phyloP scores from a whole-genome alignment of 2,797 vertebrate species.

The Telmatherina bonti region DNA sequence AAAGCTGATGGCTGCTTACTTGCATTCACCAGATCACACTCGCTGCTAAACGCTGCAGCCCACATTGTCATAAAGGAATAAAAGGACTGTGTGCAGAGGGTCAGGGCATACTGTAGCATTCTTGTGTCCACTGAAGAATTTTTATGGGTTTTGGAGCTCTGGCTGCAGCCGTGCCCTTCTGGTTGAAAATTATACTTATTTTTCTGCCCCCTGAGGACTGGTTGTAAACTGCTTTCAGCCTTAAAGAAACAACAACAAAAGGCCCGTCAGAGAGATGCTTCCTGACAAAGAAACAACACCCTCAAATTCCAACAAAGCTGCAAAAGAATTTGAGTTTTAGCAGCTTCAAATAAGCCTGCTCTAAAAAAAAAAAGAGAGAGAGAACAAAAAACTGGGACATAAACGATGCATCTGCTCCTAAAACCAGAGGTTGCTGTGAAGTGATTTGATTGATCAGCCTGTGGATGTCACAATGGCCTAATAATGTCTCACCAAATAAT shows the following conservation, averaged over 20 bases:
- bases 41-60: constrained; percentile 60
- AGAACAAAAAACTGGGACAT: background rate
- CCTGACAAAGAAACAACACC: constrained; percentile 76
- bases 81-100: constrained; percentile 53
- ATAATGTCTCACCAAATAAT: constrained; percentile 62
- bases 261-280: constrained; percentile 73
- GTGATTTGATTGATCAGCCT: constrained; percentile 49
- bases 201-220: constrained; percentile 67
- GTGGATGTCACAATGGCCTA: constrained; percentile 30
- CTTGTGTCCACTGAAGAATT: constrained; percentile 73
- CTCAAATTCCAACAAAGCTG: constrained; percentile 49
- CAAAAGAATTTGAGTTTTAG: constrained; percentile 1
- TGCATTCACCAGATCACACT: constrained; percentile 76
- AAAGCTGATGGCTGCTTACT: constrained; percentile 74
- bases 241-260: constrained; percentile 78
- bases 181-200: constrained; percentile 70
- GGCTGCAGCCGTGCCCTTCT: constrained; percentile 51
- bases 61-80: constrained; percentile 62
- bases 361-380: constrained; percentile 20
- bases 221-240: constrained; percentile 73
- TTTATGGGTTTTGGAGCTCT: constrained; percentile 67
- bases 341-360: background rate
- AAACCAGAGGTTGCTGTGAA: constrained; percentile 7
- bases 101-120: constrained; percentile 69
- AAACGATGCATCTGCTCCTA: constrained; percentile 3